Evolutionary conservation across 1,140 invertebrate species (phyloP).

Genomic region (Leptestheria dahalacensis): DNA sequence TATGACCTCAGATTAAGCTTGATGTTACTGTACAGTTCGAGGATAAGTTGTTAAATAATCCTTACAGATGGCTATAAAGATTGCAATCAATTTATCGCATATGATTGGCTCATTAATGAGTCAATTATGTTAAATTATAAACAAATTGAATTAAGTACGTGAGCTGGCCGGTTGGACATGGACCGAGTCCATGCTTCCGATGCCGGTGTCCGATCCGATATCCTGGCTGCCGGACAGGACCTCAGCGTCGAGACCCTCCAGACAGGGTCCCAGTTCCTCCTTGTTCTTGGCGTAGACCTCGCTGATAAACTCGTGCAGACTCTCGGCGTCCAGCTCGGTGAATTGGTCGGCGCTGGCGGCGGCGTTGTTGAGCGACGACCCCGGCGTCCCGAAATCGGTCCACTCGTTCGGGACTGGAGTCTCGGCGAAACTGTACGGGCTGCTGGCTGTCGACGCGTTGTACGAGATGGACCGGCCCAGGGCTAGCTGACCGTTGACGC

Average conservation of each 20-base stretch:
- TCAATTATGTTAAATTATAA: background rate
- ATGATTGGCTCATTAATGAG: background rate
- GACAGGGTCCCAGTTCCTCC: constrained; percentile 4
- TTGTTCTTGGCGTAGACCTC: constrained; percentile 8
- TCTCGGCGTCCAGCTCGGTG: background rate
- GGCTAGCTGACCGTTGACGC: too few species aligned
- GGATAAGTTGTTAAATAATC: too few species aligned
- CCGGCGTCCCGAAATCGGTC: constrained; percentile 39
- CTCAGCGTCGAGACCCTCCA: constrained; percentile 1
- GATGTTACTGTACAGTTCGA: too few species aligned
- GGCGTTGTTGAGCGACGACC: background rate
- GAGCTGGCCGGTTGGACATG: background rate
- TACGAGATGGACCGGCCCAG: background rate
- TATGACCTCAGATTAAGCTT: too few species aligned
- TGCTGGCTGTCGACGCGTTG: constrained; percentile 40
- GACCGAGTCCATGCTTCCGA: background rate
- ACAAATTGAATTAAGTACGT: background rate
- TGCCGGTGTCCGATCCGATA: background rate
- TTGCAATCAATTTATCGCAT: too few species aligned
- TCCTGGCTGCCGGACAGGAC: background rate
- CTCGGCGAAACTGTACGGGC: constrained; percentile 35
- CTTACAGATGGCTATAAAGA: too few species aligned
- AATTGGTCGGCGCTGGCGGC: background rate
- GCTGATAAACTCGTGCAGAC: constrained; percentile 1
- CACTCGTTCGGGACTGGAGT: constrained; percentile 53